Evolutionary conservation across 2,888 invertebrate species (phyloP).

Genomic region (Lochmaea crataegi): DNA sequence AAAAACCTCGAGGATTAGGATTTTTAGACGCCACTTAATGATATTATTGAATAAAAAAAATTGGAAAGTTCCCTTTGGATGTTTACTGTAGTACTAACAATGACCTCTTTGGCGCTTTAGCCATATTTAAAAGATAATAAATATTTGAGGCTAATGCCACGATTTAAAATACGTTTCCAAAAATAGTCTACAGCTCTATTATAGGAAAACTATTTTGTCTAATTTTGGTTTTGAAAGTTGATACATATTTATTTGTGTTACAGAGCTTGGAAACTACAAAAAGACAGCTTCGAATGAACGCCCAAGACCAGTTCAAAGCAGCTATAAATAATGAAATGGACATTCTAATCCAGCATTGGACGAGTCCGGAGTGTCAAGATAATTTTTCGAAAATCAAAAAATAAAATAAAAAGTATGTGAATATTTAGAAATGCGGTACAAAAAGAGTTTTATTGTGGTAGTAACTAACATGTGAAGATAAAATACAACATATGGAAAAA

Average conservation of each 20-base stretch:
- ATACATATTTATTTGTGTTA: conserved; percentile 54
- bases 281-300: conserved; percentile 70
- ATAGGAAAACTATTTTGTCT: too few species aligned
- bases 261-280: conserved; percentile 75
- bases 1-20: too few species aligned
- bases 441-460: conserved; percentile 46
- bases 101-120: too few species aligned
- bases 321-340: conserved; percentile 76
- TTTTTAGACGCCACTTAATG: too few species aligned
- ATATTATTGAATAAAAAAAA: too few species aligned
- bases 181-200: too few species aligned
- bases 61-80: too few species aligned
- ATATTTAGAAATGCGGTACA: conserved; percentile 47
- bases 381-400: conserved; percentile 52
- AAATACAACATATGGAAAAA: conserved; percentile 7
- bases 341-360: conserved; percentile 80
- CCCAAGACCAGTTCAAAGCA: conserved; percentile 69
- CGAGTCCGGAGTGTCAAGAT: conserved; percentile 76
- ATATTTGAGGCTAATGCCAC: too few species aligned
- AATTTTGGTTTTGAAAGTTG: too few species aligned
- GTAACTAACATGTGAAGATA: conserved; percentile 37
- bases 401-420: conserved; percentile 10
- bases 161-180: too few species aligned
- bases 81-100: too few species aligned
- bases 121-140: too few species aligned